Evolutionary conservation across 2,113 vertebrate species (phyloP).

Genomic region (Python bivittatus): DNA sequence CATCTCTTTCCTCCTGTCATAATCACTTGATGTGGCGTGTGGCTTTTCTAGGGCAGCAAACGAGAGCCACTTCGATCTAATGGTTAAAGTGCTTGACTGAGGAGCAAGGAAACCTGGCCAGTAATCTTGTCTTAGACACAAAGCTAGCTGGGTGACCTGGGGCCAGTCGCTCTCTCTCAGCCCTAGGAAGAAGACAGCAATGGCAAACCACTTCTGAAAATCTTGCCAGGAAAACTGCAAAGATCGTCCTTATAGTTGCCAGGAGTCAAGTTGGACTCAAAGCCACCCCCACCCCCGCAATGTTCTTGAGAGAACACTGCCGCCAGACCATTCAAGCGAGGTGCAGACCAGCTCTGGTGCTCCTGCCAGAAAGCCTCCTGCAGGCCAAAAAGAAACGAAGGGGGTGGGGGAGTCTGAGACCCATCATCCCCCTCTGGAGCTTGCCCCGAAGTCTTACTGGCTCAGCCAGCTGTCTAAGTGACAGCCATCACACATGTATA

Average conservation of each 20-base stretch:
- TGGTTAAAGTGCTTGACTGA: background rate
- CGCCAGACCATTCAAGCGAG: background rate
- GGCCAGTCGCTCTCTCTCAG: background rate
- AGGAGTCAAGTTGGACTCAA: background rate
- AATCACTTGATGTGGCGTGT: background rate
- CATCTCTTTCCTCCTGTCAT: background rate
- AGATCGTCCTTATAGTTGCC: background rate
- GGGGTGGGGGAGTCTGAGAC: background rate
- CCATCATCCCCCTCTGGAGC: background rate
- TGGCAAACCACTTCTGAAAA: background rate
- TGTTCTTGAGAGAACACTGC: background rate
- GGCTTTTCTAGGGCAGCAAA: background rate
- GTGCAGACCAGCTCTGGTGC: background rate
- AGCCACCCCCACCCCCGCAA: background rate
- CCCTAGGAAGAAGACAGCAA: background rate
- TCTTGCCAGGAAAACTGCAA: too few relatives aligned
- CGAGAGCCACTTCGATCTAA: background rate
- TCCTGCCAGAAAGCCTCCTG: background rate
- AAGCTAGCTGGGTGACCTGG: background rate
- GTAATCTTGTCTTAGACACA: background rate
- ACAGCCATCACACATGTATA: background rate
- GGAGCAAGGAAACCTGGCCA: background rate
- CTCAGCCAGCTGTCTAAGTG: background rate
- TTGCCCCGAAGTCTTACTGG: background rate
- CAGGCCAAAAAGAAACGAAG: background rate